Evolutionary conservation across 2,113 vertebrate species (phyloP), one percentile per base, ranked within the genome.

Genomic region (Pseudorhombus dupliciocellatus): DNA sequence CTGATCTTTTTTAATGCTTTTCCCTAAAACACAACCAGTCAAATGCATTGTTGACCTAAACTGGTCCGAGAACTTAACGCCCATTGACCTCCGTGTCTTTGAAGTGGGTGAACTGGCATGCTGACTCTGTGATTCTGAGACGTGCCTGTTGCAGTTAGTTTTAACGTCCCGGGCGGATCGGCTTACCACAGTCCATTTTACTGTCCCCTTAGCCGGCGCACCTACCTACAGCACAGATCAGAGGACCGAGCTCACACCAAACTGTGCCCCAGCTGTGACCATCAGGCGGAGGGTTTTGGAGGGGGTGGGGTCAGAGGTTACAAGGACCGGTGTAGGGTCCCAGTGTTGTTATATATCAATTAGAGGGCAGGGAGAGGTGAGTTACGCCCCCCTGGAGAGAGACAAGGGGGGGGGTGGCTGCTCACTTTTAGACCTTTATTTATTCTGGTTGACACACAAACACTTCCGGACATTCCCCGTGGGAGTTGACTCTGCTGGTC

Each of bases 141-240:
- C 64, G 70, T 73, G 83, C 86, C 88, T 89, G 78, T 87, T 87
- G 81, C 82, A 68, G 48, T 80, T 46, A 59, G 74, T 54, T 86
- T 58, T 79, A 65, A 88, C 77, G 85, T 83, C 82, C 55, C 24
- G 51, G 71, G 51, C 46, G 1, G 84, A 34, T 92, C 88, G 18
- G 15, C 77, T 92, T 92, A 86, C 90, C 34, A 10, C 81, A 40
- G 66, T 82, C 75, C 65, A 66, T 82, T 87, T 90, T 86, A 85
- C 79, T 85, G 83, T 91, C 76, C 77, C 76, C 69, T 67, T 56
- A 71, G 77, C 77, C 20, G 53, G 75, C 55, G 57, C 58, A 75
- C 82, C 77, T 85, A 81, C 73, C 77, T 92, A 90, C 90, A 90
- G 90, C 88, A 87, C 77, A 89, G 91, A 90, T 90, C 91, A 92